Percentiles rank a stretch among this genome's conserved stretches.
phyloP scores from a whole-genome alignment of 2,797 vertebrate genomes.

The Sebastes vulpes region DNA sequence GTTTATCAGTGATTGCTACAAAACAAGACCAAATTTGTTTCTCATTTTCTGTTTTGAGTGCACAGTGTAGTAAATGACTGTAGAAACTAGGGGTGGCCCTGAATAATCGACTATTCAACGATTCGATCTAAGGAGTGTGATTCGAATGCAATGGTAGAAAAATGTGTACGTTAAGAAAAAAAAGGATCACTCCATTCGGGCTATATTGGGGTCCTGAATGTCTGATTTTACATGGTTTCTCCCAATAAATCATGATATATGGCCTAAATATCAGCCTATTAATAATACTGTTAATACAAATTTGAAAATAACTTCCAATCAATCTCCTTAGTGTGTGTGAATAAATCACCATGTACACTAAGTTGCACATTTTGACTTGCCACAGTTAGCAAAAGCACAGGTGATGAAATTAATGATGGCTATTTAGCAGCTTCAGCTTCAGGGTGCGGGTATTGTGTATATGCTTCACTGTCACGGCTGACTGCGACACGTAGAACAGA shows the following conservation, averaged over 20 bases:
- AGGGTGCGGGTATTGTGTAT: neutral
- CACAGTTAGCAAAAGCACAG: neutral
- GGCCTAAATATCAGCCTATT: neutral
- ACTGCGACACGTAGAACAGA: neutral
- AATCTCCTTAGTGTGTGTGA: no score
- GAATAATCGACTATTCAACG: neutral
- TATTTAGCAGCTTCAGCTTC: neutral
- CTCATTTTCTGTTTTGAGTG: neutral
- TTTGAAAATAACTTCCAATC: neutral
- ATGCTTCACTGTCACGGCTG: neutral
- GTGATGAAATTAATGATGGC: constrained; percentile 1
- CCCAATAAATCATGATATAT: neutral
- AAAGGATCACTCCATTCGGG: neutral
- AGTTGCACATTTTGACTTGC: no score
- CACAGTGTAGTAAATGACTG: neutral
- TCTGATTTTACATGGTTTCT: neutral
- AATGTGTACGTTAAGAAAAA: neutral
- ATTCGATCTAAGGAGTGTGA: neutral
- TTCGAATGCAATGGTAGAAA: neutral
- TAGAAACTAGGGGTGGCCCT: neutral
- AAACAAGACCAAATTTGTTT: neutral
- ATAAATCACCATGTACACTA: no score
- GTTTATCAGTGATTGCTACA: neutral
- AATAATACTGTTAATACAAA: neutral
- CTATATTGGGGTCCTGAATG: neutral